phyloP scores from a whole-genome alignment of 2,113 vertebrate species.

The Terrapene triunguis region DNA sequence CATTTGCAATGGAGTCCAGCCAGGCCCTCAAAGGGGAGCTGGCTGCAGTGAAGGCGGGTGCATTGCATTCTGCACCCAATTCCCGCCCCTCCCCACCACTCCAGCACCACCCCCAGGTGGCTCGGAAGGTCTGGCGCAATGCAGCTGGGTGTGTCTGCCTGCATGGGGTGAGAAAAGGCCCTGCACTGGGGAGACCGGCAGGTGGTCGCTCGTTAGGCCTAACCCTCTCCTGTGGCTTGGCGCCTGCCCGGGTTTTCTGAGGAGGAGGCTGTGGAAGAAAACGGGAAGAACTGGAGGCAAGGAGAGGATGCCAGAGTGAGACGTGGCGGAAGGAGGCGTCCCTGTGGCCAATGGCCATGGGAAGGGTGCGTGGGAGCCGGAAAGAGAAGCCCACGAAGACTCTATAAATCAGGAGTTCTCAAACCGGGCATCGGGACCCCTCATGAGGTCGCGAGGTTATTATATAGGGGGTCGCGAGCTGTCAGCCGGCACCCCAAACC shows the following conservation, averaged over 20 bases:
- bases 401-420: neutral
- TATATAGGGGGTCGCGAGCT: no score
- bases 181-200: no score
- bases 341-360: neutral
- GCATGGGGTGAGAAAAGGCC: no score
- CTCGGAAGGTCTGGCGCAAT: neutral
- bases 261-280: neutral
- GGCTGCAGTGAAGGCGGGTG: no score
- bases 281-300: neutral
- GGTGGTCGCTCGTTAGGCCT: neutral
- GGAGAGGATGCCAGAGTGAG: neutral
- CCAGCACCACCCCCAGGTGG: neutral
- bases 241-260: no score
- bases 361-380: accelerated
- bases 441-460: no score
- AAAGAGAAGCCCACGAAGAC: neutral
- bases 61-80: neutral
- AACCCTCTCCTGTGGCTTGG: neutral
- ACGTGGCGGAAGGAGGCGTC: neutral
- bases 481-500: no score
- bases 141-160: neutral
- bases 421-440: no score
- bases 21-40: neutral
- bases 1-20: neutral
- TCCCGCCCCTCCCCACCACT: no score